Evolutionary conservation across 2,797 vertebrate species (phyloP), one percentile per base, ranked within the genome.

Genomic region (Phataginus tetradactyla): DNA sequence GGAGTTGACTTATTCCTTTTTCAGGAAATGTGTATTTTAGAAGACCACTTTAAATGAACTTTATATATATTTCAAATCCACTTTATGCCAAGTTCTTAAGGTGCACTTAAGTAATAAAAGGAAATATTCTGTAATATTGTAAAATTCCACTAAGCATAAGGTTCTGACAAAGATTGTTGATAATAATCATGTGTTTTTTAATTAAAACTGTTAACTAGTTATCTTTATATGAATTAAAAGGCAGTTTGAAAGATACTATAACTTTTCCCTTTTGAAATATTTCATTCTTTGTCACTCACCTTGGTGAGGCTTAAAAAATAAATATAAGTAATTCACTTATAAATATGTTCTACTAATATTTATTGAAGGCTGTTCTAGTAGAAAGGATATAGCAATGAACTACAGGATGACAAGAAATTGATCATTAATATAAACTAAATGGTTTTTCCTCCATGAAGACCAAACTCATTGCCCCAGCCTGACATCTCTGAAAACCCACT

Each of bases 111-210:
- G 1, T 61, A 61, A 85, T 89, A 90, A 90, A 91, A 80, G 12
- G 6, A 11, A 95, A 49, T 74, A 68, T 92, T 95, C 75, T 90
- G 13, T 81, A 96, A 83, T 92, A 29, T n/a, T 80, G 0, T 66
- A 93, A 95, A 89, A 89, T 75, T 83, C 74, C 64, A n/a, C 29
- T 72, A 96, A 94, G 37, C 34, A 61, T 74, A 59, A 93, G 8
- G 5, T 87, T 80, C 83, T 97, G 7, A 57, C 25, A 61, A 68
- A 93, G 29, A 37, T n/a, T 21, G 34, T 93, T 96, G 17, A 94
- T 29, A 86, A 95, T 91, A 69, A 95, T 74, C 69, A 8, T 55
- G 27, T 80, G 4, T 64, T 88, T 85, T 87, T 85, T 8, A 86
- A 87, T 49, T 91, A 85, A 45, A 93, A 78, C 10, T 55, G 32